phyloP scores from a whole-genome alignment of 2,113 vertebrate species.

The Cebidichthys violaceus region DNA sequence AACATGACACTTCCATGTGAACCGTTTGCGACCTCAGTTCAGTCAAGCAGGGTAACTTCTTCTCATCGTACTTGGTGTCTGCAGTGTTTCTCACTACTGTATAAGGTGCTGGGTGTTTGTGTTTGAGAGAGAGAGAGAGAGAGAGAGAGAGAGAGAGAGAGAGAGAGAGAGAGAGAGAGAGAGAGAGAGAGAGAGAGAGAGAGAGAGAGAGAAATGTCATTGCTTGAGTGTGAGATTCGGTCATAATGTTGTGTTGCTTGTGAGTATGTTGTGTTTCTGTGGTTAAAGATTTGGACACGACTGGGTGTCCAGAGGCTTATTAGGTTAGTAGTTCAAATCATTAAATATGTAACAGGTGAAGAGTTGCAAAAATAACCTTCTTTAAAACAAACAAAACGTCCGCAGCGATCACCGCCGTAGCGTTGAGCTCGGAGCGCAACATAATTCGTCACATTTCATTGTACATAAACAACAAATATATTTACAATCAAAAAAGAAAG shows the following conservation, averaged over 20 bases:
- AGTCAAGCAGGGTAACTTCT: slow-evolving; percentile 38
- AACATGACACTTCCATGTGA: slow-evolving; percentile 15
- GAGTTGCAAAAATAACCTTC: slow-evolving; percentile 69
- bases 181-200: not conserved
- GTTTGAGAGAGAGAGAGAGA: not conserved
- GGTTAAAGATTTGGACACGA: slow-evolving; percentile 44
- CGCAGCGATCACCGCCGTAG: slow-evolving; percentile 63
- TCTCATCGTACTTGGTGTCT: slow-evolving; percentile 39
- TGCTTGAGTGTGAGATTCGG: slow-evolving; percentile 23
- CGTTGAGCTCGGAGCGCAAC: slow-evolving; percentile 74
- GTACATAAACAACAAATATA: slow-evolving; percentile 74
- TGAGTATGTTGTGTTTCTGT: slow-evolving; percentile 15
- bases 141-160: not conserved
- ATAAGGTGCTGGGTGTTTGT: slow-evolving; percentile 65
- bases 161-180: not conserved
- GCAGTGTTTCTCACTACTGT: slow-evolving; percentile 49
- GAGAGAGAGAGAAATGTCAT: not conserved
- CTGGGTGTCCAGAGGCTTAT: slow-evolving; percentile 61
- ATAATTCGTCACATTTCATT: slow-evolving; percentile 56
- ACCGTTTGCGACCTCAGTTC: slow-evolving; percentile 45
- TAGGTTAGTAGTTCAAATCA: slow-evolving; percentile 71
- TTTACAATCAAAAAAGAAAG: slow-evolving; percentile 72
- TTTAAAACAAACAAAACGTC: slow-evolving; percentile 61
- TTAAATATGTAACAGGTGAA: slow-evolving; percentile 65
- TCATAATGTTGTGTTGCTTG: not conserved